Evolutionary conservation across 2,797 vertebrate genomes (phyloP).

Genomic region (Pseudomugil tenellus): DNA sequence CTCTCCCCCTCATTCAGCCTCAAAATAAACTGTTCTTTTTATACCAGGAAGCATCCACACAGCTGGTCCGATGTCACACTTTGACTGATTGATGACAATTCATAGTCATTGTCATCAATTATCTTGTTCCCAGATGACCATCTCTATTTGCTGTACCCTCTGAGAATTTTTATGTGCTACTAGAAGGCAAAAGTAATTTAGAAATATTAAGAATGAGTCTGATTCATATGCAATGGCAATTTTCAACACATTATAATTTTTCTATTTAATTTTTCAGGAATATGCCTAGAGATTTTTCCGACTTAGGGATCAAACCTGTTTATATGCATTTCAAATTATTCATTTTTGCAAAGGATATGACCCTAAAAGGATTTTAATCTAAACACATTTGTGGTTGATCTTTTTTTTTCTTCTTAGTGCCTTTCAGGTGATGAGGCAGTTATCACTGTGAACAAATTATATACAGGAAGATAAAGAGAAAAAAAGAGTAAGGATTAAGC

Average conservation of each 20-base stretch:
- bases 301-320: background rate
- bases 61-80: constrained; percentile 71
- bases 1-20: constrained; percentile 33
- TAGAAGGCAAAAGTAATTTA: constrained; percentile 38
- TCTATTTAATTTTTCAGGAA: background rate
- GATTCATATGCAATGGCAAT: constrained; percentile 16
- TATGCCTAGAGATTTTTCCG: background rate
- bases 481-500: no score
- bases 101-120: constrained; percentile 74
- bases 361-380: no score
- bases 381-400: background rate
- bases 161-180: constrained; percentile 31
- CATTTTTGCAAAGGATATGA: no score
- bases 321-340: background rate
- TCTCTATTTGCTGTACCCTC: constrained; percentile 39
- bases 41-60: constrained; percentile 63
- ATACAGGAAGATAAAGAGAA: background rate
- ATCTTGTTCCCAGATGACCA: constrained; percentile 70
- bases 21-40: constrained; percentile 67
- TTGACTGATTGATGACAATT: constrained; percentile 64
- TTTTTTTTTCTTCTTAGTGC: background rate
- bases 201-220: constrained; percentile 15
- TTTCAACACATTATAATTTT: background rate
- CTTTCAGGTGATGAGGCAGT: background rate
- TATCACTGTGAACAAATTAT: background rate